A percentile compares a stretch with the other conserved stretches of the same genome.
Evolutionary conservation across 1,140 invertebrate genomes (phyloP).

Genomic region (Trinorchestia longiramus): DNA sequence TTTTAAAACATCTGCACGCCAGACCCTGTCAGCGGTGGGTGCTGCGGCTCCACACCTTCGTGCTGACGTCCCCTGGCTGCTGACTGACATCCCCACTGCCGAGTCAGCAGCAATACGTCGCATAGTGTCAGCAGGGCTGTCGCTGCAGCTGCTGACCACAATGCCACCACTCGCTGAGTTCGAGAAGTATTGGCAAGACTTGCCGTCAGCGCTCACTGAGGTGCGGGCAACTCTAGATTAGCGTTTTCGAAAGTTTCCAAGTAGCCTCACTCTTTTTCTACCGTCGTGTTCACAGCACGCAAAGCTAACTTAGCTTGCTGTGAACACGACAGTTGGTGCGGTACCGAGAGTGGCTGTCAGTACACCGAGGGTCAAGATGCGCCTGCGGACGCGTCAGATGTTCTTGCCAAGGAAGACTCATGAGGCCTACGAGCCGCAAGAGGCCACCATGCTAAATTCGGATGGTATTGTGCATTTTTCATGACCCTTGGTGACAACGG

Average conservation of each 20-base stretch:
- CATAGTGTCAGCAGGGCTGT: slow-evolving; percentile 46
- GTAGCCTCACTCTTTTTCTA: not conserved
- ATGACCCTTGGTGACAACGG: too few species aligned
- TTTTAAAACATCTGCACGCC: not conserved
- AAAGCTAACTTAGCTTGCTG: too few species aligned
- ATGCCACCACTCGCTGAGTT: slow-evolving; percentile 56
- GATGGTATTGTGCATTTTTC: too few species aligned
- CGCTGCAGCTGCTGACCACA: slow-evolving; percentile 53
- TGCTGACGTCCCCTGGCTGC: slow-evolving; percentile 54
- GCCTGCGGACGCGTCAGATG: too few species aligned
- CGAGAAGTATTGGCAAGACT: slow-evolving; percentile 57
- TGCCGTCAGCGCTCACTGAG: slow-evolving; percentile 58
- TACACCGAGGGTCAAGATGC: too few species aligned
- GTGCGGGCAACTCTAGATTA: slow-evolving; percentile 11
- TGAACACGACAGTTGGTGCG: too few species aligned
- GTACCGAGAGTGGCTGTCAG: too few species aligned
- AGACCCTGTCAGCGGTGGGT: slow-evolving; percentile 56
- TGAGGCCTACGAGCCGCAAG: too few species aligned
- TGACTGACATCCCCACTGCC: slow-evolving; percentile 59
- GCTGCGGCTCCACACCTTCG: slow-evolving; percentile 58
- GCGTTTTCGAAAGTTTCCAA: not conserved
- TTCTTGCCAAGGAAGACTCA: too few species aligned
- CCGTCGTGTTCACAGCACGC: too few species aligned
- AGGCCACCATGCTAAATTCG: too few species aligned
- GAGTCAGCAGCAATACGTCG: slow-evolving; percentile 56